A percentile compares a stretch with the other conserved stretches of the same genome.
phyloP scores from a whole-genome alignment of 2,113 vertebrate genomes.

The Xiphophorus couchianus region DNA sequence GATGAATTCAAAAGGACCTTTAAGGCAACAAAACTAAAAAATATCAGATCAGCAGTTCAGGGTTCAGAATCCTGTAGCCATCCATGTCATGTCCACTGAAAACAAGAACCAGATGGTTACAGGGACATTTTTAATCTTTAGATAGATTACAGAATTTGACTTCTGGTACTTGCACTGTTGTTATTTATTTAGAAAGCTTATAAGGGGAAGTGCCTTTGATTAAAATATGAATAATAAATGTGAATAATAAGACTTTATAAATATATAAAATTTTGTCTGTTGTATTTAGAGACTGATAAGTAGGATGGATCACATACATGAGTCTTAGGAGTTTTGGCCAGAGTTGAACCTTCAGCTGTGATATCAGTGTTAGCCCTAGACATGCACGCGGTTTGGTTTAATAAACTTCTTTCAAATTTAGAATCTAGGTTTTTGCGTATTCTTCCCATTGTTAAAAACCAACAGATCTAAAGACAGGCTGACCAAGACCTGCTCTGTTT shows the following conservation, averaged over 20 bases:
- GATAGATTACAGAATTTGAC: not conserved
- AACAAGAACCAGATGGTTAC: not conserved
- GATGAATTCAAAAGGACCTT: conserved; percentile 47
- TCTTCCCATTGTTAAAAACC: not conserved
- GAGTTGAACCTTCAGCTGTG: too few relatives aligned
- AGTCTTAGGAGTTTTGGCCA: too few relatives aligned
- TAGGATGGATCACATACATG: too few relatives aligned
- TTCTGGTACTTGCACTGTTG: too few relatives aligned
- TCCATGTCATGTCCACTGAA: not conserved
- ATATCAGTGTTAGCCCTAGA: too few relatives aligned
- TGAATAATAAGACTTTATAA: too few relatives aligned
- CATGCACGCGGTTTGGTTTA: too few relatives aligned
- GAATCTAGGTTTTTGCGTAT: not conserved
- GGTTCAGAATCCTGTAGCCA: conserved; percentile 43
- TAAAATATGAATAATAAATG: not conserved
- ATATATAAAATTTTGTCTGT: too few relatives aligned
- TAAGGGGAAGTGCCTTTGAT: conserved; percentile 15
- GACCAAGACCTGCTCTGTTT: conserved; percentile 12
- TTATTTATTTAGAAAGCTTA: not conserved
- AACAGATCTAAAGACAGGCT: not conserved
- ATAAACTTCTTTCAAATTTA: too few relatives aligned
- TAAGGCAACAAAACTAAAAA: conserved; percentile 75
- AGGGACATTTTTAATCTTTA: not conserved
- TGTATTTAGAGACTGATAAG: too few relatives aligned
- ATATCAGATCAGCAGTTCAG: conserved; percentile 30